These are phyloP conservation scores for Drosophila gaucha DNA, from an alignment of 2,888 invertebrate species.

Conservation along the genomic window DNA sequence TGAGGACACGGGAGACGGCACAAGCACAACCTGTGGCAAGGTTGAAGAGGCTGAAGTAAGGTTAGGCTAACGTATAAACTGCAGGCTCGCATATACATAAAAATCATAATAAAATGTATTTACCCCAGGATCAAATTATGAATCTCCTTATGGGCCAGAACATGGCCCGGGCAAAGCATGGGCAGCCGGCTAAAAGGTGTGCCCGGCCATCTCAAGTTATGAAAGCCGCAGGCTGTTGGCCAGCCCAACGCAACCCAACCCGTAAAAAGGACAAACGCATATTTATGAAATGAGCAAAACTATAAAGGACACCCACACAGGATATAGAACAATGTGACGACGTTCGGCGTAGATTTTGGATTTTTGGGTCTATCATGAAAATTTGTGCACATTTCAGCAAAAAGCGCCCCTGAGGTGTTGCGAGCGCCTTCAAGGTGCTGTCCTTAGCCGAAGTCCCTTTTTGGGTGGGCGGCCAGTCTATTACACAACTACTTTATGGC, in stretches of 20 bases:
- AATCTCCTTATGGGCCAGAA: slow-evolving; percentile 74
- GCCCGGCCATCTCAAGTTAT: slow-evolving; percentile 64
- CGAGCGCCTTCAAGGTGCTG: slow-evolving; percentile 54
- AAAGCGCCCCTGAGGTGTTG: slow-evolving; percentile 73
- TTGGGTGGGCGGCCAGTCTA: slow-evolving; percentile 57
- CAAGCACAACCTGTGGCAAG: slow-evolving; percentile 73
- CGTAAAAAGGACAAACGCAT: slow-evolving; percentile 77
- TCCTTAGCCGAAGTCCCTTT: slow-evolving; percentile 55
- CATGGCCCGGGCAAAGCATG: slow-evolving; percentile 25
- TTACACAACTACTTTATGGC: slow-evolving; percentile 78
- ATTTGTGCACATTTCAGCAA: slow-evolving; percentile 81
- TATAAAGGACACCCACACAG: slow-evolving; percentile 68
- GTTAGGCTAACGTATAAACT: slow-evolving; percentile 61
- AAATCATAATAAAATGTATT: slow-evolving; percentile 83
- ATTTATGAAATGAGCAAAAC: slow-evolving; percentile 79
- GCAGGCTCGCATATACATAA: slow-evolving; percentile 76
- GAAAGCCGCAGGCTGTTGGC: slow-evolving; percentile 72
- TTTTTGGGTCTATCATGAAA: slow-evolving; percentile 64
- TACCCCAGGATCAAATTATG: slow-evolving; percentile 83
- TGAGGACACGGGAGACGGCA: slow-evolving; percentile 33
- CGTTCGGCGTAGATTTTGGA: slow-evolving; percentile 69
- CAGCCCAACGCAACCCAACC: slow-evolving; percentile 19
- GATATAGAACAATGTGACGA: slow-evolving; percentile 72
- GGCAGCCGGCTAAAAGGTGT: slow-evolving; percentile 70
- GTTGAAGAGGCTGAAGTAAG: slow-evolving; percentile 39